Conservation (phyloP, 2,797 vertebrate species). For the Alosa sapidissima region DNA sequence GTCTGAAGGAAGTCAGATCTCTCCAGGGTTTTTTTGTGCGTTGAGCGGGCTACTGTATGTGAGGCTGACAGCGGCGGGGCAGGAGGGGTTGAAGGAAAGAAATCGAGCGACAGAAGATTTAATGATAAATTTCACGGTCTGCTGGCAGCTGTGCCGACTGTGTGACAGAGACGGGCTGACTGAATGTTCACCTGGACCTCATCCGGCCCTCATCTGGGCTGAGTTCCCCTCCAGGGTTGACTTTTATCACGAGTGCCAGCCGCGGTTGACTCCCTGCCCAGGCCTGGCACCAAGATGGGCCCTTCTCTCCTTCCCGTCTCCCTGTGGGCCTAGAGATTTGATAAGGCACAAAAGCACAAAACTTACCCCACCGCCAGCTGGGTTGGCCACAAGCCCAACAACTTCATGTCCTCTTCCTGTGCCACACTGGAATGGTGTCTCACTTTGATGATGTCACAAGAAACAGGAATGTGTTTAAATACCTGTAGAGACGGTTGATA, state of each 20-base stretch:
- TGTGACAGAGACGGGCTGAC: not conserved
- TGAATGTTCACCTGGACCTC: not conserved
- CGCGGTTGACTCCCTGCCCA: not conserved
- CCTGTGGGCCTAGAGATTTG: not conserved
- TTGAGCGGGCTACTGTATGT: not conserved
- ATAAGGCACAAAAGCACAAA: not conserved
- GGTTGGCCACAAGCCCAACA: not conserved
- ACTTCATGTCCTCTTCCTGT: not conserved
- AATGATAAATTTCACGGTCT: constrained; percentile 1
- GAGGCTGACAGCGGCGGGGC: not conserved
- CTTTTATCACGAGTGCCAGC: not conserved
- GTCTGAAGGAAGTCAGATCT: not conserved
- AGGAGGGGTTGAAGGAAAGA: not conserved
- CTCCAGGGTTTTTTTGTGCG: not conserved
- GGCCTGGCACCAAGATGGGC: not conserved
- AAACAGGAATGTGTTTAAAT: not conserved
- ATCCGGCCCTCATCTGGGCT: not conserved
- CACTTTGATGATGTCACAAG: not conserved
- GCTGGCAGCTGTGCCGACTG: not conserved
- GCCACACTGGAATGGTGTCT: not conserved
- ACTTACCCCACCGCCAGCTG: not conserved
- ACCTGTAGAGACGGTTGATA: not conserved
- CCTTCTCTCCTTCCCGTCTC: not conserved
- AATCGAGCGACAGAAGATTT: not conserved
- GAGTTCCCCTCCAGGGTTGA: not conserved